These are phyloP conservation scores for Nycteola revayana DNA, from an alignment of 2,888 invertebrate species.

Conservation along the genomic window DNA sequence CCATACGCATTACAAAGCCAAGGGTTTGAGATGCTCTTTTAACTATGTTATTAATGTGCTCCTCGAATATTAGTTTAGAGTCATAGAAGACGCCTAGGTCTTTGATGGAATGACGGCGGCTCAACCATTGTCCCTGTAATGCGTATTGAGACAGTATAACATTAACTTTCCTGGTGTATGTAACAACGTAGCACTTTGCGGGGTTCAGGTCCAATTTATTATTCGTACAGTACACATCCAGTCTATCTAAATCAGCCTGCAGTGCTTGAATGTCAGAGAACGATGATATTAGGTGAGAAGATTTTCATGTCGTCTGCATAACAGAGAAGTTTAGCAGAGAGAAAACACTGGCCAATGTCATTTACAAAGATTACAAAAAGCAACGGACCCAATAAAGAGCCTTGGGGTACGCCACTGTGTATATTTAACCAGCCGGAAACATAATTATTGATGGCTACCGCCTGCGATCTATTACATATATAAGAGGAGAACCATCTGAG, in stretches of 20 bases:
- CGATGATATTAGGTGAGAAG: conserved; percentile 1
- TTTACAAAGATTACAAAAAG: not conserved
- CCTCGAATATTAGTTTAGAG: no score
- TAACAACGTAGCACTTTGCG: not conserved
- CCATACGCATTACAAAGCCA: no score
- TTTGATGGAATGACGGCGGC: no score
- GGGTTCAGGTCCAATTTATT: not conserved
- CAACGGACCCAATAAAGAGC: not conserved
- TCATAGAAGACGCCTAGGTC: no score
- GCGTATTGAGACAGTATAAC: no score
- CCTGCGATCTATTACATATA: conserved; percentile 1
- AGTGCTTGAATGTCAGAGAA: not conserved
- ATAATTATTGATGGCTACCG: not conserved
- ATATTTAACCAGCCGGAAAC: not conserved
- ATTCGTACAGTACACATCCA: not conserved
- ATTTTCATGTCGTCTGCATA: conserved; percentile 7
- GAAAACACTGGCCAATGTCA: conserved; percentile 1
- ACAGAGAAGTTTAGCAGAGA: conserved; percentile 1
- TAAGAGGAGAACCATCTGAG: conserved; percentile 3
- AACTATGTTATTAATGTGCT: no score
- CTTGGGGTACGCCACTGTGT: not conserved
- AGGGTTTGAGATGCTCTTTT: no score
- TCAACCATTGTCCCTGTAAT: no score
- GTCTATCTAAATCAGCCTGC: not conserved
- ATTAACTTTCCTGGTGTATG: no score